These are phyloP conservation scores for Remorina albescens DNA, from an alignment of 2,797 vertebrate genomes.

Conservation along the genomic window DNA sequence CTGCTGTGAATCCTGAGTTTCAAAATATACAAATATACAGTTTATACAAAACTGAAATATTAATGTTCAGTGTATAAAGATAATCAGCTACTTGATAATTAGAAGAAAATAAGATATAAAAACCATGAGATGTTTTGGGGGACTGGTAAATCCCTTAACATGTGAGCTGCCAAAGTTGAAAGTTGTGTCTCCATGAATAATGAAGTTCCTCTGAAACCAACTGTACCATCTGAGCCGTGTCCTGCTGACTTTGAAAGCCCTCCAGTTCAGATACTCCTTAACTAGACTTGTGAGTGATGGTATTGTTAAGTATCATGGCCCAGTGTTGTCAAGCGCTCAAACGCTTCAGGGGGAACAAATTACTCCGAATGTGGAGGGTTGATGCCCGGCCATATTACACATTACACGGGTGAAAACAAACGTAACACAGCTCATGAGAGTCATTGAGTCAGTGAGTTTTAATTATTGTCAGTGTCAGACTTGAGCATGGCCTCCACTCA, in stretches of 20 bases:
- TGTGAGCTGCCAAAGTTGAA: conserved; percentile 38
- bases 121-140: conserved; percentile 21
- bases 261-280: conserved; percentile 62
- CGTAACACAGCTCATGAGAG: conserved; percentile 68
- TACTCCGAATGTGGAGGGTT: conserved; percentile 57
- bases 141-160: conserved; percentile 20
- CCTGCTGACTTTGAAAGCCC: conserved; percentile 52
- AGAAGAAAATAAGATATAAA: conserved; percentile 21
- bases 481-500: conserved; percentile 66
- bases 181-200: conserved; percentile 51
- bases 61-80: conserved; percentile 3
- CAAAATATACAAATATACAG: no score
- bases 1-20: not conserved
- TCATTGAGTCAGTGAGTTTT: conserved; percentile 76
- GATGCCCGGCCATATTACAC: conserved; percentile 61
- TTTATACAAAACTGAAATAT: not conserved
- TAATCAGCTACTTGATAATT: conserved; percentile 24
- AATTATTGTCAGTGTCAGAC: conserved; percentile 83
- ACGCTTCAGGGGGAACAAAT: conserved; percentile 76
- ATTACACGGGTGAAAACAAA: conserved; percentile 76
- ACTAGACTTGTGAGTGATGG: conserved; percentile 72
- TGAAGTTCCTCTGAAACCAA: conserved; percentile 33
- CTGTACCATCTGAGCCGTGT: conserved; percentile 18
- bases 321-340: conserved; percentile 68
- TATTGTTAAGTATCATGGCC: conserved; percentile 73